These are phyloP conservation scores for Micropterix aruncella DNA, from an alignment of 2,888 invertebrate species.

Conservation along the genomic window DNA sequence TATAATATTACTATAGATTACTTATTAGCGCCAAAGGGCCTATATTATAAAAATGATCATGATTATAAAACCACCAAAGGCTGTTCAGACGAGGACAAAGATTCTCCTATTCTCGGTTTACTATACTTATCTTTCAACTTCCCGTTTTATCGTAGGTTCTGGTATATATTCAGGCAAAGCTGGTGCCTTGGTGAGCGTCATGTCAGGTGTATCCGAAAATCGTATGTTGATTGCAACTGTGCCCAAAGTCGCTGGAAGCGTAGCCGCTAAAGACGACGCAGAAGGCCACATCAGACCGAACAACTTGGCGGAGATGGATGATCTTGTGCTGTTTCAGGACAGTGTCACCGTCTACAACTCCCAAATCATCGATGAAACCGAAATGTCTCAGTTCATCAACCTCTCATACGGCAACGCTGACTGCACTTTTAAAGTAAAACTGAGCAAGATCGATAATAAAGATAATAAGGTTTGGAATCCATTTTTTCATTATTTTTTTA, in stretches of 20 bases:
- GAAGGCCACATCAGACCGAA: constrained; percentile 26
- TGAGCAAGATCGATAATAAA: too few species aligned
- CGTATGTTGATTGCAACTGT: constrained; percentile 29
- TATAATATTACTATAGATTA: too few species aligned
- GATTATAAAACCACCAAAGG: too few species aligned
- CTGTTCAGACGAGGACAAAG: too few species aligned
- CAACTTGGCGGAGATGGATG: constrained; percentile 20
- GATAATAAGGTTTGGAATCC: too few species aligned
- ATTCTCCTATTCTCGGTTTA: too few species aligned
- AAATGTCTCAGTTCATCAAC: constrained; percentile 21
- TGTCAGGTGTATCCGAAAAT: constrained; percentile 29
- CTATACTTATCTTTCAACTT: too few species aligned
- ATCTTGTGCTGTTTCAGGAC: constrained; percentile 26
- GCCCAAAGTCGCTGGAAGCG: constrained; percentile 31
- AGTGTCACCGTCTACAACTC: constrained; percentile 22
- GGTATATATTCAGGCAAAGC: constrained; percentile 55
- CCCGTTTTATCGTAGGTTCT: constrained; percentile 41
- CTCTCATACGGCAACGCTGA: constrained; percentile 24
- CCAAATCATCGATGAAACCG: constrained; percentile 13
- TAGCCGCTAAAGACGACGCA: constrained; percentile 21
- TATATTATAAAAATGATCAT: too few species aligned
- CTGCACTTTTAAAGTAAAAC: constrained; percentile 24
- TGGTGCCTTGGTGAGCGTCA: constrained; percentile 29
- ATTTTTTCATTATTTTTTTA: too few species aligned
- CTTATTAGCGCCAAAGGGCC: too few species aligned